phyloP scores from a whole-genome alignment of 2,113 vertebrate species.

The Arizona elegans region DNA sequence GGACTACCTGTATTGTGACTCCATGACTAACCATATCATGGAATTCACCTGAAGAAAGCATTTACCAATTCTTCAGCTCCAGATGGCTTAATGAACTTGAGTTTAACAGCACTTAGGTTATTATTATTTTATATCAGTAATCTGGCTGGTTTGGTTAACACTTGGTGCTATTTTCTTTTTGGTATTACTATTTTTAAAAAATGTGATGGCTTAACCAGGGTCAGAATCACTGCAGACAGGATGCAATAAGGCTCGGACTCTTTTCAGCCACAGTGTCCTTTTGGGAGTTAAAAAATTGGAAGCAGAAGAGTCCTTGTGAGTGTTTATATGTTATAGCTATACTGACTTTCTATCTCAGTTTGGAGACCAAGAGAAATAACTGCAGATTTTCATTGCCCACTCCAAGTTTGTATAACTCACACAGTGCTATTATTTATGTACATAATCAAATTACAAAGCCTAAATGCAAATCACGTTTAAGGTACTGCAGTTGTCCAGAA shows the following conservation, averaged over 20 bases:
- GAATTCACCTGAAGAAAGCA: background rate
- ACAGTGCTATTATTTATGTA: background rate
- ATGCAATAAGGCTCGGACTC: background rate
- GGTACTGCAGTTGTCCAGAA: background rate
- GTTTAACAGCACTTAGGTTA: background rate
- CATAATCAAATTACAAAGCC: background rate
- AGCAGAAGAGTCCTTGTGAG: background rate
- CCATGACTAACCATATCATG: background rate
- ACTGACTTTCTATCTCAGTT: background rate
- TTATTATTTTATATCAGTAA: background rate
- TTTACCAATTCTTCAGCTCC: background rate
- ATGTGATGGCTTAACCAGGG: background rate
- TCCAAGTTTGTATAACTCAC: background rate
- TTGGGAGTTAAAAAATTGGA: background rate
- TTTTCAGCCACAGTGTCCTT: background rate
- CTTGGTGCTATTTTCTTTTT: background rate
- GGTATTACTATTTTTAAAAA: background rate
- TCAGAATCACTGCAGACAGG: background rate
- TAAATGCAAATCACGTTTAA: background rate
- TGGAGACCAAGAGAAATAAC: background rate
- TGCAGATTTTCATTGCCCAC: background rate
- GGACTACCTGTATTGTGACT: background rate
- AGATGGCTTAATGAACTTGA: background rate
- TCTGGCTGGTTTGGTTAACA: background rate
- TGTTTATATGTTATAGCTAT: background rate